These are phyloP conservation scores for Napeogenes sylphis DNA, from an alignment of 2,888 invertebrate genomes.

Conservation along the genomic window DNA sequence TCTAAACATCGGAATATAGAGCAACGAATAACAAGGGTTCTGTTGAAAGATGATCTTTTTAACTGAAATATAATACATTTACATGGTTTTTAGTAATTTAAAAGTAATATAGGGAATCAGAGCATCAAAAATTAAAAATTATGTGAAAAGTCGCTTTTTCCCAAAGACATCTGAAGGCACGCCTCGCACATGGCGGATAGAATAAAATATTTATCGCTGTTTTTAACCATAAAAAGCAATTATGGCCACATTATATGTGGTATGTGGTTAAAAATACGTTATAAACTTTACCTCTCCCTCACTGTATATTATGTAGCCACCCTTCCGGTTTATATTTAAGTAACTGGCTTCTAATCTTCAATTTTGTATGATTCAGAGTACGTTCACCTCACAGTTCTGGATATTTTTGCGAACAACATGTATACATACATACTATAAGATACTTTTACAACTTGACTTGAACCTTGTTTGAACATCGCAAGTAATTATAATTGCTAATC, in stretches of 20 bases:
- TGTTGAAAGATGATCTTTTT: no score
- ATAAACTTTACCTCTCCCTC: conserved; percentile 17
- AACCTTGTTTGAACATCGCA: conserved; percentile 60
- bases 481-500: conserved; percentile 44
- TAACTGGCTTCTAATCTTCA: conserved; percentile 45
- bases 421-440: conserved; percentile 44
- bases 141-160: no score
- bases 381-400: conserved; percentile 42
- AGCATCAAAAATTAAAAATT: no score
- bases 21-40: background rate
- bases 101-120: no score
- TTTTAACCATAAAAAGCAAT: background rate
- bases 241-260: background rate
- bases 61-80: no score
- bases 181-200: no score
- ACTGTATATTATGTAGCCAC: conserved; percentile 23
- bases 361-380: conserved; percentile 48
- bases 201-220: no score
- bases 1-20: background rate
- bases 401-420: conserved; percentile 49
- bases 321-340: conserved; percentile 45
- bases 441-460: conserved; percentile 45
- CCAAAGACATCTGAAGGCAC: no score
- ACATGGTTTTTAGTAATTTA: no score
- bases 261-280: conserved; percentile 11